A percentile compares a stretch with the other conserved stretches of the same genome.
Evolutionary conservation across 2,888 invertebrate species (phyloP).

Genomic region (Pristionchus arcanus): DNA sequence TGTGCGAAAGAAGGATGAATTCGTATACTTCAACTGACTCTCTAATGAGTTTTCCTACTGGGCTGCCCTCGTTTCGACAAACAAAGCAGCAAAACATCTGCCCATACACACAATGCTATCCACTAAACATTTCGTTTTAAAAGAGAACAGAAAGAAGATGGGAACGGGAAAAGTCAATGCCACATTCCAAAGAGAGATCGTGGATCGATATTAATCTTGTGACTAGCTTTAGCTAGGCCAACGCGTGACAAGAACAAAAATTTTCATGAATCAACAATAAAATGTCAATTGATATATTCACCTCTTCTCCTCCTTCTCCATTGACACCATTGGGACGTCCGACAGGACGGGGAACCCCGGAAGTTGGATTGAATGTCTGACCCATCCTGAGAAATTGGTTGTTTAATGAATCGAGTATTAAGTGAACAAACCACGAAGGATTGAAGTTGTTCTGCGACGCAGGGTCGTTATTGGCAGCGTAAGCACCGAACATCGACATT

Average conservation of each 20-base stretch:
- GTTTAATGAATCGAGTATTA: background rate
- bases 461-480: background rate
- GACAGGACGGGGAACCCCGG: constrained; percentile 24
- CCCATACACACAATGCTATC: background rate
- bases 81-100: constrained; percentile 1
- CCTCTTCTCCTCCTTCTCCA: constrained; percentile 49
- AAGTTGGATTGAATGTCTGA: constrained; percentile 52
- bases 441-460: constrained; percentile 51
- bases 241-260: background rate
- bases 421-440: constrained; percentile 39
- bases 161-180: constrained; percentile 26
- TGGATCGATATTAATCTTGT: constrained; percentile 35
- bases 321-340: background rate
- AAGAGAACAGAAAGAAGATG: background rate
- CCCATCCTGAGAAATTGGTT: constrained; percentile 48
- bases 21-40: background rate
- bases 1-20: background rate
- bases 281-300: background rate
- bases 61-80: background rate
- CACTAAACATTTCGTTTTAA: background rate
- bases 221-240: constrained; percentile 11
- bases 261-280: background rate
- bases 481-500: constrained; percentile 38
- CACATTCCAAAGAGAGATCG: constrained; percentile 21
- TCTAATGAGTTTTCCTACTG: background rate